These are phyloP conservation scores for Drosophila anceps DNA, from an alignment of 2,888 invertebrate genomes.

Conservation along the genomic window DNA sequence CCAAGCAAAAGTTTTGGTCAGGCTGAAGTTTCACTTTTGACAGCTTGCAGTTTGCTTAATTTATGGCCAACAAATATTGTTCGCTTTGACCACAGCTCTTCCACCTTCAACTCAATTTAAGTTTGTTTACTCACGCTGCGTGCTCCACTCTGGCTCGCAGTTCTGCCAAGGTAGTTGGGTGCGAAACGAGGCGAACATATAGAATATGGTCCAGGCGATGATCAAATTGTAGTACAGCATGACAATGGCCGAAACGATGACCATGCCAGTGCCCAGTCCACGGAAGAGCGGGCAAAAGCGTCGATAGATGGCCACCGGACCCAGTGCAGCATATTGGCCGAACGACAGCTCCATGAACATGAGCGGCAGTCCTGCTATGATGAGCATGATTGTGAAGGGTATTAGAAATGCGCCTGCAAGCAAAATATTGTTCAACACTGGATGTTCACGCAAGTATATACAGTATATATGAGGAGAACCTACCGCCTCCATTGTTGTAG, in stretches of 20 bases:
- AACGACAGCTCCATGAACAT: constrained; percentile 95
- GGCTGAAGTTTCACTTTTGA: constrained; percentile 57
- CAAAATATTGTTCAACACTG: background rate
- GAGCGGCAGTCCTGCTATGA: constrained; percentile 92
- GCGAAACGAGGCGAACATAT: constrained; percentile 90
- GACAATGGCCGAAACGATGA: constrained; percentile 90
- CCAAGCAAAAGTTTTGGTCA: constrained; percentile 23
- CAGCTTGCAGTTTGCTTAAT: constrained; percentile 69
- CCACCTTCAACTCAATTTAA: background rate
- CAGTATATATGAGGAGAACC: constrained; percentile 45
- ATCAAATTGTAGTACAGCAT: constrained; percentile 92
- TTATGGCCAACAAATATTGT: constrained; percentile 43
- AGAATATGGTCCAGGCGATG: constrained; percentile 92
- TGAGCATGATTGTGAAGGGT: constrained; percentile 92
- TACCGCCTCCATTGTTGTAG: constrained; percentile 91
- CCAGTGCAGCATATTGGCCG: constrained; percentile 92
- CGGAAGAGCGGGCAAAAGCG: constrained; percentile 90
- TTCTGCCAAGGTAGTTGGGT: constrained; percentile 90
- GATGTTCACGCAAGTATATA: background rate
- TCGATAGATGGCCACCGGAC: constrained; percentile 92
- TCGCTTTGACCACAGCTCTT: background rate
- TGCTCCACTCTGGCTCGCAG: constrained; percentile 90
- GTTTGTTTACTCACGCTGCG: constrained; percentile 86
- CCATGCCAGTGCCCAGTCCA: constrained; percentile 91
- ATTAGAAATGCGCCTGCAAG: constrained; percentile 91